A percentile compares a stretch with the other conserved stretches of the same genome.
These are phyloP conservation scores for Pampus argenteus DNA, from an alignment of 2,797 vertebrate genomes.

Conservation along the genomic window DNA sequence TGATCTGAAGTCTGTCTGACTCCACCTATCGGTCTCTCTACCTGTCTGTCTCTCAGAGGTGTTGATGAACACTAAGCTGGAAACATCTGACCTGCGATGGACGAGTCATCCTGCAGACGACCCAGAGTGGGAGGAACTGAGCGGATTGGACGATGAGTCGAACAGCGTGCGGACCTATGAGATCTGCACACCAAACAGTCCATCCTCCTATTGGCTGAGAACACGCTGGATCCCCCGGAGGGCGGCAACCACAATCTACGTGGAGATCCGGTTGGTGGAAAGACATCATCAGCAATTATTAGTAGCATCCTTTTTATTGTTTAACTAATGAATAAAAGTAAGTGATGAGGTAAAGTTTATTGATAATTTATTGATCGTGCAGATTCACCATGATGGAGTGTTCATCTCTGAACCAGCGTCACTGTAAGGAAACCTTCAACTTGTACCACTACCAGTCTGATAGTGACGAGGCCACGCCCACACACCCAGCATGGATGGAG, in stretches of 20 bases:
- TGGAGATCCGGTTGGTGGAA: constrained; percentile 82
- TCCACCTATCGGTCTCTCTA: not conserved
- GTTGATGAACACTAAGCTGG: constrained; percentile 88
- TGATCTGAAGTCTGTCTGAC: too few species aligned
- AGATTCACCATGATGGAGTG: constrained; percentile 91
- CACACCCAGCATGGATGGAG: constrained; percentile 89
- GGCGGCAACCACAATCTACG: constrained; percentile 82
- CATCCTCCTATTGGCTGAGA: constrained; percentile 86
- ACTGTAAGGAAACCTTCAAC: constrained; percentile 92
- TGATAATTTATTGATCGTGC: not conserved
- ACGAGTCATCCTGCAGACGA: constrained; percentile 82
- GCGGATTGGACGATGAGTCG: constrained; percentile 87
- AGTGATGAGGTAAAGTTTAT: not conserved
- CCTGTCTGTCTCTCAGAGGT: constrained; percentile 64
- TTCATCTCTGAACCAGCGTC: constrained; percentile 77
- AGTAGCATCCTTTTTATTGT: too few species aligned
- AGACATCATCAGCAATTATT: not conserved
- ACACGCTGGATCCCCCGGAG: constrained; percentile 82
- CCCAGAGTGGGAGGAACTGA: constrained; percentile 90
- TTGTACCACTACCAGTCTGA: constrained; percentile 85
- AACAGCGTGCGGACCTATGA: constrained; percentile 89
- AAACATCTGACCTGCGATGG: constrained; percentile 90
- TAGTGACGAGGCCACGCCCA: constrained; percentile 82
- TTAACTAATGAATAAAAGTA: too few species aligned
- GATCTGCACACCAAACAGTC: constrained; percentile 82